Evolutionary conservation across 2,797 vertebrate species (phyloP).

Genomic region (Chiroxiphia lanceolata): DNA sequence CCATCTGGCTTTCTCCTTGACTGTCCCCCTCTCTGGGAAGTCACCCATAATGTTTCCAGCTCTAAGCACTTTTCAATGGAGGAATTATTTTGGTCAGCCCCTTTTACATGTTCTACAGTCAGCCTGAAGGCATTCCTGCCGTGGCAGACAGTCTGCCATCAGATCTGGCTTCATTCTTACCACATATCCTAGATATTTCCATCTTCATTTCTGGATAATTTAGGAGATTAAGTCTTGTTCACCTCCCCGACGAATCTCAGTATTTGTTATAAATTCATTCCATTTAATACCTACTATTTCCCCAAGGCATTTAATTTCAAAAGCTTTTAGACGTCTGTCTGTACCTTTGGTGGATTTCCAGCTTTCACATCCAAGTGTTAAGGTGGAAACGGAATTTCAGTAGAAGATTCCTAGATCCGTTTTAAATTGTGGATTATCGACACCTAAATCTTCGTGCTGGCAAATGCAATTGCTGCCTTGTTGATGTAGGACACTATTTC

Average conservation of each 20-base stretch:
- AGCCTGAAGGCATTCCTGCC: slow-evolving; percentile 37
- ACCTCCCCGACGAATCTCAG: slow-evolving; percentile 18
- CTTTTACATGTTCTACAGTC: background rate
- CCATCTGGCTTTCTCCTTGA: background rate
- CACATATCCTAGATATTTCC: slow-evolving; percentile 61
- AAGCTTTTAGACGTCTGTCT: slow-evolving; percentile 44
- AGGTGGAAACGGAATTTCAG: slow-evolving; percentile 48
- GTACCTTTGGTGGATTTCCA: slow-evolving; percentile 56
- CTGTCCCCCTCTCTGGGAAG: background rate
- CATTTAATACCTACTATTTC: slow-evolving; percentile 43
- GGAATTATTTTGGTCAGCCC: slow-evolving; percentile 13
- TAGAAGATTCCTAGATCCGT: background rate
- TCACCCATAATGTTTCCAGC: background rate
- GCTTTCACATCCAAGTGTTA: slow-evolving; percentile 43
- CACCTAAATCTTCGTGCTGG: background rate
- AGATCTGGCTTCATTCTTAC: slow-evolving; percentile 53
- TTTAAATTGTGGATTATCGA: background rate
- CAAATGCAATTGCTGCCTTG: background rate
- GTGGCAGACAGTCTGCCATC: slow-evolving; percentile 58
- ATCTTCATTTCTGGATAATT: slow-evolving; percentile 63
- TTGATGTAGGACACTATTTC: background rate
- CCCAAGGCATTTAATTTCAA: slow-evolving; percentile 61
- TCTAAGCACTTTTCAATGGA: background rate
- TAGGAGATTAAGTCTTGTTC: slow-evolving; percentile 64
- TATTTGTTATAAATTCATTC: slow-evolving; percentile 63